A percentile compares a stretch with the other conserved stretches of the same genome.
These are phyloP conservation scores for Micromussa lordhowensis DNA, from an alignment of 92 coral and sea anemone genomes.

Conservation along the genomic window DNA sequence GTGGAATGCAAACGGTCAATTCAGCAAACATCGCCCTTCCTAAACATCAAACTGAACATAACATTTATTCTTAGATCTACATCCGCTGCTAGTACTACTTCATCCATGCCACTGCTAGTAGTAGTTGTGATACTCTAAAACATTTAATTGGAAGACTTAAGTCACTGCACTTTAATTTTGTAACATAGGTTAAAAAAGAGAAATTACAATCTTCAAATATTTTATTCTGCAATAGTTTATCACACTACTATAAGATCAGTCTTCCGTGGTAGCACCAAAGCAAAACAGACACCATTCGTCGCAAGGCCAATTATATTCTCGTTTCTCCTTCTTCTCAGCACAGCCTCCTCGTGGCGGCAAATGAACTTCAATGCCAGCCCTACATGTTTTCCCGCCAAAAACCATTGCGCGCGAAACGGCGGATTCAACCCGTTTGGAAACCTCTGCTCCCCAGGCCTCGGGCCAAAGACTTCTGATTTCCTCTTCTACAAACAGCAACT, in stretches of 20 bases:
- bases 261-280: constrained; percentile 11
- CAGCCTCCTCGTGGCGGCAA: constrained; percentile 44
- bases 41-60: not conserved
- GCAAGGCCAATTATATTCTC: not conserved
- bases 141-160: not conserved
- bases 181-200: not conserved
- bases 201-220: not conserved
- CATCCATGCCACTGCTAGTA: too few relatives aligned
- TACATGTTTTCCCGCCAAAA: constrained; percentile 46
- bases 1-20: too few relatives aligned
- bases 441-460: constrained; percentile 64
- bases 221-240: not conserved
- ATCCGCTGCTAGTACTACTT: not conserved
- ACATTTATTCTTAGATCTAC: not conserved
- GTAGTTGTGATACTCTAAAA: not conserved
- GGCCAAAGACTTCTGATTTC: constrained; percentile 58
- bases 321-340: not conserved
- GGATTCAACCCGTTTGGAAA: constrained; percentile 51
- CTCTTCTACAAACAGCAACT: constrained; percentile 40
- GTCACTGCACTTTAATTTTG: not conserved
- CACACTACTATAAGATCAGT: not conserved
- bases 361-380: constrained; percentile 74
- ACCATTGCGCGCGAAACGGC: constrained; percentile 35
- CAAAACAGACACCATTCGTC: constrained; percentile 49
- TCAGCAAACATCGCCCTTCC: too few relatives aligned